Evolutionary conservation across 2,797 vertebrate species (phyloP).

Genomic region (Vultur gryphus): DNA sequence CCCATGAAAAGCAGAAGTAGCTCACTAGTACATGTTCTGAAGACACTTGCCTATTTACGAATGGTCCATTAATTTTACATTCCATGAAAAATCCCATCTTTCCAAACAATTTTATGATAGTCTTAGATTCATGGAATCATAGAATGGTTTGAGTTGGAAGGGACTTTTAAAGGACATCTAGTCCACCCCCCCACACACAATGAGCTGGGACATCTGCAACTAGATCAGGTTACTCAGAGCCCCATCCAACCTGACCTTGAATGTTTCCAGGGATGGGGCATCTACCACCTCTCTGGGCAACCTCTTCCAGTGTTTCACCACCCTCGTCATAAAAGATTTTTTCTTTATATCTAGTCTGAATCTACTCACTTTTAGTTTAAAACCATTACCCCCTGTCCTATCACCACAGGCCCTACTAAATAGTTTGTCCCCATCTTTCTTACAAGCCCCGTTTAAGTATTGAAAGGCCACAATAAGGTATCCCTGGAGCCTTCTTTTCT

Average conservation of each 20-base stretch:
- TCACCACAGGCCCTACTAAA: neutral
- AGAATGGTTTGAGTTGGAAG: neutral
- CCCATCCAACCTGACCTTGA: neutral
- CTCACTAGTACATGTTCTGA: neutral
- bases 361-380: neutral
- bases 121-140: neutral
- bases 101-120: neutral
- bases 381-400: neutral
- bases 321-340: neutral
- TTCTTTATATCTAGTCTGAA: neutral
- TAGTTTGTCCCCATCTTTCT: neutral
- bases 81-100: neutral
- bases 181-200: neutral
- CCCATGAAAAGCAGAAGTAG: neutral
- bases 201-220: neutral
- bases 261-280: neutral
- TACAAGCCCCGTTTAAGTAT: neutral
- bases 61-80: neutral
- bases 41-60: accelerated
- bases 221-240: neutral
- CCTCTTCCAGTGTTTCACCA: neutral
- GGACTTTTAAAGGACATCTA: neutral
- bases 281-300: neutral
- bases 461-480: neutral
- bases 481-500: neutral